Evolutionary conservation across 2,113 vertebrate species (phyloP).

Genomic region (Stegostoma tigrinum): DNA sequence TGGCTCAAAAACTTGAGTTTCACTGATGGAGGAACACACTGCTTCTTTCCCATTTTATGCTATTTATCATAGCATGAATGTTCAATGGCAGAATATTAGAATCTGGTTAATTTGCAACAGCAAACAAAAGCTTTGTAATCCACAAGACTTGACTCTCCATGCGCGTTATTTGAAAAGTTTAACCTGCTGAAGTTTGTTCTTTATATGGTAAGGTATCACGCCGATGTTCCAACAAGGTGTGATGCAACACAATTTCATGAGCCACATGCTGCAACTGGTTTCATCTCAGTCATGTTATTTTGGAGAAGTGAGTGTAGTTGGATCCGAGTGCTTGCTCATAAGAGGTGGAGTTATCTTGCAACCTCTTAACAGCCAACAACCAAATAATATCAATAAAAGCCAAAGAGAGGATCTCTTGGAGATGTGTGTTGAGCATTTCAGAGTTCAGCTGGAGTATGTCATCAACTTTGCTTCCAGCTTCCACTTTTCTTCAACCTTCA

Average conservation of each 20-base stretch:
- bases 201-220: not conserved
- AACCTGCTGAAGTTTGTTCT: not conserved
- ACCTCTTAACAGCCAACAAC: not conserved
- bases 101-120: not conserved
- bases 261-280: not conserved
- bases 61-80: not conserved
- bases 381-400: not conserved
- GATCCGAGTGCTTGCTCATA: not conserved
- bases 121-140: not conserved
- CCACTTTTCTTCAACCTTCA: no score
- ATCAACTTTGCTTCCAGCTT: no score
- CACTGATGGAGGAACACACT: not conserved
- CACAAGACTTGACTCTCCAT: not conserved
- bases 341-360: not conserved
- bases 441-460: not conserved
- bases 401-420: not conserved
- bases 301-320: not conserved
- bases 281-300: not conserved
- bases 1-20: not conserved
- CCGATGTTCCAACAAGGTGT: not conserved
- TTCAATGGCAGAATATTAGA: not conserved
- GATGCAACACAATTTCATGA: not conserved
- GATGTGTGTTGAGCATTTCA: not conserved
- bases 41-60: not conserved
- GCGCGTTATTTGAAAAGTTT: not conserved